Base-by-base conservation (phyloP, 1,140 invertebrate species). In the Teleopsis dalmanni region DNA sequence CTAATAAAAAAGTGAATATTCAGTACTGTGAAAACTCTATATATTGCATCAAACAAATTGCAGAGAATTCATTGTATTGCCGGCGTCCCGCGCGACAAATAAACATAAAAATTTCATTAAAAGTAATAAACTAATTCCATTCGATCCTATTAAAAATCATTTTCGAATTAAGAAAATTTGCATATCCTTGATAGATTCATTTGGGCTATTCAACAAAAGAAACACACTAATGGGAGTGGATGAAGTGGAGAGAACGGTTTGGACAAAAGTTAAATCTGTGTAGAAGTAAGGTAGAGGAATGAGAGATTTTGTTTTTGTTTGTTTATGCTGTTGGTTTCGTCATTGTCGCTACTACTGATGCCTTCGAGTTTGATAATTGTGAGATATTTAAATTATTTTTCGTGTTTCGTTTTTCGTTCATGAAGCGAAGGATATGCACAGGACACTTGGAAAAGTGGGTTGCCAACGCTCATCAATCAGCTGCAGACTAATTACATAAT, bases 121-220 rank as follows among this genome's bases (percentile, higher is more conserved):
- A 68, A 67, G 65, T 68, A 68, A 68, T 68, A 67, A 68, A 65
- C 64, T 67, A 68, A 68, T 68, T 68, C 65, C 65, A 68, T 67
- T 65, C 64, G 65, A 68, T 68, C 64, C 64, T 68, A 68, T 68
- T 68, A 68, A 68, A 68, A 68, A 68, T 68, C 65, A 68, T 68
- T 68, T 68, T 68, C 64, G 56, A 68, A 68, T 68, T 68, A 68
- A 67, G 64, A 57, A 59, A 65, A 68, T 68, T 68, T 68, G 65
- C 65, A 68, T 68, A 67, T 64, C 41, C 41, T 43, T 43, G 34
- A 47, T 41, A 48, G n/a, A n/a, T n/a, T n/a, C n/a, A n/a, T n/a
- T n/a, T n/a, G n/a, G n/a, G n/a, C n/a, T n/a, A n/a, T n/a, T n/a
- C n/a, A n/a, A n/a, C n/a, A n/a, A n/a, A n/a, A n/a, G n/a, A n/a